Evolutionary conservation across 1,140 invertebrate genomes (phyloP).

Genomic region (Drosophila gunungcola): DNA sequence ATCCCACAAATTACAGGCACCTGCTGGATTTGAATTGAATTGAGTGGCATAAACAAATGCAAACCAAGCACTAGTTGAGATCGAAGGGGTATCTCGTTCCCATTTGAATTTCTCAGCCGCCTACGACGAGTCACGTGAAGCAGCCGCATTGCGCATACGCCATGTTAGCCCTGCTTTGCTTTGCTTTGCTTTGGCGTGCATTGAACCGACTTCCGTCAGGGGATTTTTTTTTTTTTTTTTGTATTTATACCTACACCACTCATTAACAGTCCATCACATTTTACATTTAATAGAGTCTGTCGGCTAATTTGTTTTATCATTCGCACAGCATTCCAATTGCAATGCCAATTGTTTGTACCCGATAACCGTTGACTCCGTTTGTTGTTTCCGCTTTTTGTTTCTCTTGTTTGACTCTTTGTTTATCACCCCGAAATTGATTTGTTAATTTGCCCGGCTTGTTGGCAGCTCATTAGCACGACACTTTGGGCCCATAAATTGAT

Average conservation of each 20-base stretch:
- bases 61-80: conserved; percentile 24
- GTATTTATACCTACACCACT: conserved; percentile 21
- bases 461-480: conserved; percentile 65
- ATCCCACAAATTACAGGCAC: conserved; percentile 27
- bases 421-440: conserved; percentile 71
- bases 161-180: conserved; percentile 43
- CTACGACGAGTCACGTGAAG: conserved; percentile 38
- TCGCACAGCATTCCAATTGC: conserved; percentile 18
- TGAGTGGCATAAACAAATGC: conserved; percentile 19
- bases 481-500: conserved; percentile 53
- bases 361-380: conserved; percentile 19
- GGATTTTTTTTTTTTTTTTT: too few relatives aligned
- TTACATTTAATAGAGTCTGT: conserved; percentile 31
- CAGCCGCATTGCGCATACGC: conserved; percentile 64
- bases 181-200: conserved; percentile 47
- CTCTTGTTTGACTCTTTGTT: conserved; percentile 40
- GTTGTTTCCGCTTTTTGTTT: conserved; percentile 23
- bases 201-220: conserved; percentile 67
- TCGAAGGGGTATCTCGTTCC: conserved; percentile 20
- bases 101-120: conserved; percentile 16
- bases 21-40: conserved; percentile 32
- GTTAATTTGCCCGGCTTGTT: conserved; percentile 68
- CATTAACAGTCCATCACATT: conserved; percentile 38
- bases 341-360: conserved; percentile 29
- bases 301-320: conserved; percentile 38